A percentile compares a stretch with the other conserved stretches of the same genome.
phyloP scores from a whole-genome alignment of 2,888 invertebrate species.

The Phengaris alcon region DNA sequence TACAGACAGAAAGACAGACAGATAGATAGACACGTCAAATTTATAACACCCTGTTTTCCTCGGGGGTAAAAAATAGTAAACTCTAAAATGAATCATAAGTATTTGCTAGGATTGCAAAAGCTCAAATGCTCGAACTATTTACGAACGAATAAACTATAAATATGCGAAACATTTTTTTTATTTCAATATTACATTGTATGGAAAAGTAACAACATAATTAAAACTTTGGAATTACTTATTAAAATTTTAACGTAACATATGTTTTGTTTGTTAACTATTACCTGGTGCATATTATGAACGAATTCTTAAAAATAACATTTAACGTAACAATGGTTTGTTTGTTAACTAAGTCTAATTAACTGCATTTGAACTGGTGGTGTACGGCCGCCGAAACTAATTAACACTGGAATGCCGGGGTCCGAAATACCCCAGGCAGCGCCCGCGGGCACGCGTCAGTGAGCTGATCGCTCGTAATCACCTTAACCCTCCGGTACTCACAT shows the following conservation, averaged over 20 bases:
- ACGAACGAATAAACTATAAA: too few relatives aligned
- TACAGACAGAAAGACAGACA: too few relatives aligned
- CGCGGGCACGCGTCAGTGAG: slow-evolving; percentile 59
- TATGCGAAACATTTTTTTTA: too few relatives aligned
- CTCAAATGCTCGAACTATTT: too few relatives aligned
- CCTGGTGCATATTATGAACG: neutral
- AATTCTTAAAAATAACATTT: neutral
- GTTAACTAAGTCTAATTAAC: slow-evolving; percentile 40
- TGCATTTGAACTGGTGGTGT: slow-evolving; percentile 64
- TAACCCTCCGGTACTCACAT: slow-evolving; percentile 52
- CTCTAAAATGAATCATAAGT: too few relatives aligned
- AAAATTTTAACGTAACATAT: neutral
- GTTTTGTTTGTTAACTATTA: neutral
- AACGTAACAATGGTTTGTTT: neutral
- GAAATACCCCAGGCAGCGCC: slow-evolving; percentile 48
- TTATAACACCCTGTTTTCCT: too few relatives aligned
- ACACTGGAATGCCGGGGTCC: slow-evolving; percentile 71
- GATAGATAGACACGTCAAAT: too few relatives aligned
- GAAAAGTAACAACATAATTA: too few relatives aligned
- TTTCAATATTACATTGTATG: too few relatives aligned
- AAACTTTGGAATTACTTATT: neutral
- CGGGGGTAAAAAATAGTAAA: too few relatives aligned
- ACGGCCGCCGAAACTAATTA: slow-evolving; percentile 72
- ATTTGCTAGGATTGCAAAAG: too few relatives aligned
- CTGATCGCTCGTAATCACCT: slow-evolving; percentile 67